phyloP scores from a whole-genome alignment of 1,140 invertebrate genomes.

The Leptopilina boulardi region DNA sequence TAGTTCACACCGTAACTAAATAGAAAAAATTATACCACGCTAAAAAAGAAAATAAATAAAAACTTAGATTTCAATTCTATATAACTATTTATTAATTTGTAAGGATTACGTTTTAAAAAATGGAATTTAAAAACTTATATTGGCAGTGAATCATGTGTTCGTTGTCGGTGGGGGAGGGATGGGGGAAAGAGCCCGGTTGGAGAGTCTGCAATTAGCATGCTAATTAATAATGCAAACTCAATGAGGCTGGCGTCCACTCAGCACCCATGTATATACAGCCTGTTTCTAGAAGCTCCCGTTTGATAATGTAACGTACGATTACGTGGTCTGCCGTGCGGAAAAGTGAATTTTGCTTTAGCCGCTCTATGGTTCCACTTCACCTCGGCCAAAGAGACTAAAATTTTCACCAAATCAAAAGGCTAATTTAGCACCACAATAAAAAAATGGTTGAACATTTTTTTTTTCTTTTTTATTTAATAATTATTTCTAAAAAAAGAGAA shows the following conservation, averaged over 20 bases:
- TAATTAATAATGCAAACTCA: slow-evolving; percentile 66
- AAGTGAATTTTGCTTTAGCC: slow-evolving; percentile 38
- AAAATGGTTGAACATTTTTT: neutral
- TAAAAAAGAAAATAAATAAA: no score
- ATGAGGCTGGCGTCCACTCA: slow-evolving; percentile 60
- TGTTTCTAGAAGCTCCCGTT: slow-evolving; percentile 54
- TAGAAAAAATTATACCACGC: no score
- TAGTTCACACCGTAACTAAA: no score
- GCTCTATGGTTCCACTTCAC: neutral
- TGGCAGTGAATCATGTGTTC: slow-evolving; percentile 41
- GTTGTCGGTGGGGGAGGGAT: slow-evolving; percentile 41
- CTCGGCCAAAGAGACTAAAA: neutral
- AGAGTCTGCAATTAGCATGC: slow-evolving; percentile 65
- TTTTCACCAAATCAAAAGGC: neutral
- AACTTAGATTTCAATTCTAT: no score
- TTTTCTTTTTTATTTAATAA: neutral
- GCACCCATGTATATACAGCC: slow-evolving; percentile 46
- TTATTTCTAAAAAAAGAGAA: no score
- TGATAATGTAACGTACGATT: slow-evolving; percentile 56
- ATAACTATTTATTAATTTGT: no score
- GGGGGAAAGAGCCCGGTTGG: slow-evolving; percentile 56
- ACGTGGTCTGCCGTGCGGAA: slow-evolving; percentile 34
- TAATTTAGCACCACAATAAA: neutral
- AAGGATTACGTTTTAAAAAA: neutral
- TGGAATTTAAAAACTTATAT: slow-evolving; percentile 40